A percentile compares a stretch with the other conserved stretches of the same genome.
Evolutionary conservation across 92 coral and sea anemone genomes (phyloP).

Genomic region (Pocillopora grandis): DNA sequence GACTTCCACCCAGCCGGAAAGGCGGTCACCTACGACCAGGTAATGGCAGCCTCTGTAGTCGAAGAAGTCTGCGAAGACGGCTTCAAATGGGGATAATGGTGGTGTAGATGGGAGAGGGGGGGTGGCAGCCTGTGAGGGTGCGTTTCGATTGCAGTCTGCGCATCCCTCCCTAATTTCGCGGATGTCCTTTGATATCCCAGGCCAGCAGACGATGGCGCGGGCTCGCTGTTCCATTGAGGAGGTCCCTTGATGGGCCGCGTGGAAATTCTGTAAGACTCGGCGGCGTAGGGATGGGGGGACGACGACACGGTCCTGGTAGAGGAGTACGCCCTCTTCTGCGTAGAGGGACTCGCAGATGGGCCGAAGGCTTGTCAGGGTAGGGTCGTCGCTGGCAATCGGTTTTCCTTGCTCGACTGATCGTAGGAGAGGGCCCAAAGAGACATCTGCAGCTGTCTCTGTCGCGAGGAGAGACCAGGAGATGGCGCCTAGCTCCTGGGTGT

Average conservation of each 20-base stretch:
- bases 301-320: constrained; percentile 53
- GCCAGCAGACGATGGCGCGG: constrained; percentile 36
- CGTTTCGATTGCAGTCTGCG: constrained; percentile 54
- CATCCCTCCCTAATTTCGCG: constrained; percentile 39
- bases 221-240: constrained; percentile 58
- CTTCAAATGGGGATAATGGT: constrained; percentile 64
- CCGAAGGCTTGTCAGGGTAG: background rate
- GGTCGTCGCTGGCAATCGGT: background rate
- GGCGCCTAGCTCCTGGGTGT: constrained; percentile 51
- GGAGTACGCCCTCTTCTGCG: constrained; percentile 51
- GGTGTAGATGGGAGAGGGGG: constrained; percentile 41
- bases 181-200: constrained; percentile 54
- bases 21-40: constrained; percentile 71
- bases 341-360: constrained; percentile 52
- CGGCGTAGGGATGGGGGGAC: constrained; percentile 48
- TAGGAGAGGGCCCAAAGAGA: constrained; percentile 36
- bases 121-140: constrained; percentile 54
- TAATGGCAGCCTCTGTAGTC: constrained; percentile 57
- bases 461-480: constrained; percentile 68
- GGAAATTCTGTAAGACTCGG: constrained; percentile 59
- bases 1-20: constrained; percentile 69
- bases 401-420: constrained; percentile 44
- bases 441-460: constrained; percentile 55
- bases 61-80: constrained; percentile 71
- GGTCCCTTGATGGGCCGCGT: constrained; percentile 63